Evolutionary conservation across 30 jellyfish, hydroid and myxozoan species (phyloP).

Genomic region (Pseudorhiza aurosa): DNA sequence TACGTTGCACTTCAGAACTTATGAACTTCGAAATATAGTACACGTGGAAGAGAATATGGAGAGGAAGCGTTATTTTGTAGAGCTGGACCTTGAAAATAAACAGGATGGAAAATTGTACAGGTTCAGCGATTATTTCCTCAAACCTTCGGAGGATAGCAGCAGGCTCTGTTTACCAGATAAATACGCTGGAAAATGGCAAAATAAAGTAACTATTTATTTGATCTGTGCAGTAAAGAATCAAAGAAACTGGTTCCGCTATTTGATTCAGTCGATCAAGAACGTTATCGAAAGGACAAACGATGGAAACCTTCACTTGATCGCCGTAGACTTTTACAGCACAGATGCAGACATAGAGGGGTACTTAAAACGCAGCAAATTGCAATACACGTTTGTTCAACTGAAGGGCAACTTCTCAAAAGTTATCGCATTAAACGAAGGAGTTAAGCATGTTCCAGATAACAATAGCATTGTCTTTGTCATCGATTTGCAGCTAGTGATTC

Average conservation of each 20-base stretch:
- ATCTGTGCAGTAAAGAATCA: constrained; percentile 89
- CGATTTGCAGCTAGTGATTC: constrained; percentile 85
- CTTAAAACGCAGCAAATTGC: constrained; percentile 52
- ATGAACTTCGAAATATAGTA: constrained; percentile 58
- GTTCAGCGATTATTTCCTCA: constrained; percentile 73
- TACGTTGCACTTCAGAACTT: constrained; percentile 42
- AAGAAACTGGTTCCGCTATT: constrained; percentile 75
- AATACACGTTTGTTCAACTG: constrained; percentile 61
- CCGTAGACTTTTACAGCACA: constrained; percentile 77
- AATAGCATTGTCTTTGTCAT: constrained; percentile 75
- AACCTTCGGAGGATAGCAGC: constrained; percentile 28
- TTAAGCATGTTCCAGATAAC: constrained; percentile 39
- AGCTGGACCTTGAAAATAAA: constrained; percentile 65
- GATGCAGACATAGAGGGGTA: constrained; percentile 54
- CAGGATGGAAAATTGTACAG: constrained; percentile 55
- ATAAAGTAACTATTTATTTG: constrained; percentile 51
- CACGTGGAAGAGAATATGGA: constrained; percentile 90
- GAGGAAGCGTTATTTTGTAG: constrained; percentile 86
- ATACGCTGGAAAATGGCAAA: constrained; percentile 54
- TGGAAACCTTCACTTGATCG: constrained; percentile 67
- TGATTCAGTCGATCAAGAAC: constrained; percentile 58
- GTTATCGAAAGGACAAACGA: constrained; percentile 69
- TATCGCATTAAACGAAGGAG: constrained; percentile 68
- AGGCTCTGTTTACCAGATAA: constrained; percentile 77
- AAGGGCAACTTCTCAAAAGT: constrained; percentile 87